Conservation (phyloP, 2,113 vertebrate genomes). For the Melozone crissalis region DNA sequence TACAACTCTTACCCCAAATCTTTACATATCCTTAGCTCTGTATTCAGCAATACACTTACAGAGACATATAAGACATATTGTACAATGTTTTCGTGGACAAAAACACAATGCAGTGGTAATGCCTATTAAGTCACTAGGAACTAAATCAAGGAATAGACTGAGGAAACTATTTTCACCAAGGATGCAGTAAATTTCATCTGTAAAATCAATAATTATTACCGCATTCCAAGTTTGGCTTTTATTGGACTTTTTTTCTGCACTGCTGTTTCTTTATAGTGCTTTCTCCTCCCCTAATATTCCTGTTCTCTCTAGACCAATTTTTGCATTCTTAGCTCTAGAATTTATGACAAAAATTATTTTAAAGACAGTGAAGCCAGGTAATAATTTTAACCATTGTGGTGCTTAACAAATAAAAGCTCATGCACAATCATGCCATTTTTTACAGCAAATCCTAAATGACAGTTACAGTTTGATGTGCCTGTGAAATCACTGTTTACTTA, state of each 20-base stretch:
- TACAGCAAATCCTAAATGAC: neutral
- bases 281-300: neutral
- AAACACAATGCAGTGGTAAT: neutral
- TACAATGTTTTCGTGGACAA: neutral
- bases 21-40: neutral
- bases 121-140: neutral
- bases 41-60: neutral
- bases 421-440: neutral
- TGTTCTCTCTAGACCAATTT: neutral
- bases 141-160: neutral
- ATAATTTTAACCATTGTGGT: neutral
- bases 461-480: rapidly evolving
- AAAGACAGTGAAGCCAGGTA: neutral
- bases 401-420: neutral
- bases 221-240: neutral
- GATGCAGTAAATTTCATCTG: neutral
- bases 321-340: neutral
- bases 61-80: neutral
- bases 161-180: neutral
- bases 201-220: neutral
- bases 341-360: neutral
- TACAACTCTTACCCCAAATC: neutral
- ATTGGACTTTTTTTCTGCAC: neutral
- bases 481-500: neutral
- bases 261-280: neutral